Conservation (phyloP, 1,140 invertebrate species). For the Panagrolaimus sp. region DNA sequence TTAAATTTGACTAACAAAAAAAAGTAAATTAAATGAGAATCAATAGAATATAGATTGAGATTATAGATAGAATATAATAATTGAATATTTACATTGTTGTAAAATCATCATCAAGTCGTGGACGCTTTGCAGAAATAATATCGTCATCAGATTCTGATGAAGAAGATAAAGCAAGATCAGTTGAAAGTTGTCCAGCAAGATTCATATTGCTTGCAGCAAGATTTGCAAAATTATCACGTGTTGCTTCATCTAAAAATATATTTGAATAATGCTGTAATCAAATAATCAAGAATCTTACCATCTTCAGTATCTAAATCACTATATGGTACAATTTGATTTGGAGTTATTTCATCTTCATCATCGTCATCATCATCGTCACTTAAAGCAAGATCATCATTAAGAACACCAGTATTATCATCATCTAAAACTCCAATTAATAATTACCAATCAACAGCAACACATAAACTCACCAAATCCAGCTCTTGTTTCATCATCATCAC, state of each 20-base stretch:
- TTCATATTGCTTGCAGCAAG: conserved; percentile 26
- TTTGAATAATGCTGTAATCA: no score
- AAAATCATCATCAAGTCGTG: conserved; percentile 15
- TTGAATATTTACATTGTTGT: conserved; percentile 9
- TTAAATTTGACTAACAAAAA: no score
- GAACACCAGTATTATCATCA: conserved; percentile 19
- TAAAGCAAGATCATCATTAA: conserved; percentile 30
- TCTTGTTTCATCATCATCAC: neutral
- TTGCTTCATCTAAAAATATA: no score
- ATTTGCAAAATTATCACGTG: neutral
- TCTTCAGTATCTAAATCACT: no score
- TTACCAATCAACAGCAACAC: neutral
- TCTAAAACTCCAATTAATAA: neutral
- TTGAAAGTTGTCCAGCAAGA: conserved; percentile 28
- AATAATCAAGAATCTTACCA: no score
- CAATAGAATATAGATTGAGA: no score
- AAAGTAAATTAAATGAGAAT: no score
- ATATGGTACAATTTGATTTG: no score
- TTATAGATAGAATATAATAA: no score
- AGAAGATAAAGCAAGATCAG: conserved; percentile 34
- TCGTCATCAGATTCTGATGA: conserved; percentile 26
- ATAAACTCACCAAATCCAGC: neutral
- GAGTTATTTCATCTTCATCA: no score
- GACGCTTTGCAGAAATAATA: neutral
- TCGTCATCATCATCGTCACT: conserved; percentile 32